Evolutionary conservation across 2,888 invertebrate genomes (phyloP), one percentile per base, ranked within the genome.

Genomic region (Zygothrica quintamaculata): DNA sequence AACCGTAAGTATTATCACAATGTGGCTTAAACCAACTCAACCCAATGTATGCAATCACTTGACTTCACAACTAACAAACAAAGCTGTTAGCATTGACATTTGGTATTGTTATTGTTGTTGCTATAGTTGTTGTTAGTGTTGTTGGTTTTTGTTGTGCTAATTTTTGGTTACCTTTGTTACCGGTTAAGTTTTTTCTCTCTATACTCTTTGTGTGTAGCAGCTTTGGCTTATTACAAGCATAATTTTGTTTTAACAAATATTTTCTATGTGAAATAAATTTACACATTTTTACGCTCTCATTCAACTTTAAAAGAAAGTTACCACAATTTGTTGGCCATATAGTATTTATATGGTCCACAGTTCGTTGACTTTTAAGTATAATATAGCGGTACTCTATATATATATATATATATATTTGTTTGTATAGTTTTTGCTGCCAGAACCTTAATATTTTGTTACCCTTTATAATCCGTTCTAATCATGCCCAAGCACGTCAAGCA

Each of bases 1-100:
- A 78, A 90, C 90, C 87, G 90, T 90, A 87, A 88, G 84, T 60
- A 37, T 8, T 3, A 13, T 13, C 34, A 3, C n/a, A 9, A 6
- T 7, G 16, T 13, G 11, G n/a, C 31, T 9, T 5, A 31, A 1
- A 11, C 7, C n/a, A n/a, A n/a, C 18, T 2, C 29, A 39, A 34
- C 43, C 25, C 22, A 57, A 43, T 22, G 16, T 33, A n/a, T 51
- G 43, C 39, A 53, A 15, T 25, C 11, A 11, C 9, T 34, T 53
- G 47, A 58, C 60, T 51, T 31, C 15, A 50, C 33, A 51, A 39
- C 55, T 37, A 1, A 34, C n/a, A 44, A 25, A 26, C 13, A 26
- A 55, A 66, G 64, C 57, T 57, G 62, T 59, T 69, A 61, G 55
- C 75, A 67, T 69, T 77, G 80, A 77, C 80, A 75, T 62, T 66